Percentiles rank a stretch among this genome's conserved stretches.
phyloP scores from a whole-genome alignment of 2,797 vertebrate species.

The Chaunax sp. region DNA sequence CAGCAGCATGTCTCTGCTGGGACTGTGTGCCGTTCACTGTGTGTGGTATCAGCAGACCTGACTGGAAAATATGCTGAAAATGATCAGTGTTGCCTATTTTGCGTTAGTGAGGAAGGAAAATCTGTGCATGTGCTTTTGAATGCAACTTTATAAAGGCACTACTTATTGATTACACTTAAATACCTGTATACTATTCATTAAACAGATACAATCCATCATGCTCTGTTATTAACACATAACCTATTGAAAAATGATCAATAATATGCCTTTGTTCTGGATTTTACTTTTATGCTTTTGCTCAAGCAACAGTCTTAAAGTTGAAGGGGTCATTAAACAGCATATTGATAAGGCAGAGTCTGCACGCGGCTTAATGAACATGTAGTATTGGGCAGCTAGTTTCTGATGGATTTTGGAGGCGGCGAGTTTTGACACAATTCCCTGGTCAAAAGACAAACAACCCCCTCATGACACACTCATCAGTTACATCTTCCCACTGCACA shows the following conservation, averaged over 20 bases:
- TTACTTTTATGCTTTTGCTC: neutral
- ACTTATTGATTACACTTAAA: constrained; percentile 1
- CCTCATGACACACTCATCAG: constrained; percentile 76
- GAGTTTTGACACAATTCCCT: constrained; percentile 70
- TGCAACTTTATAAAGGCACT: constrained; percentile 10
- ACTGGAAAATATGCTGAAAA: constrained; percentile 46
- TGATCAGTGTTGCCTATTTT: constrained; percentile 36
- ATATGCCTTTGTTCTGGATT: neutral
- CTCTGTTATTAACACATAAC: neutral
- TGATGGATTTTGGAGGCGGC: constrained; percentile 73
- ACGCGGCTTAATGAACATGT: constrained; percentile 65
- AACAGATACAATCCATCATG: neutral
- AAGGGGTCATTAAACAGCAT: constrained; percentile 2
- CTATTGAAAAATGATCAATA: neutral
- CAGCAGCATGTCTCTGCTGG: constrained; percentile 65
- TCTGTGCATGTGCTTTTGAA: constrained; percentile 13
- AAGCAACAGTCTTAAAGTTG: neutral
- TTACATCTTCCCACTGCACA: constrained; percentile 72
- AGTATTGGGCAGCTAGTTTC: constrained; percentile 52
- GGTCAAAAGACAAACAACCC: constrained; percentile 77
- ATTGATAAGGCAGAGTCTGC: neutral
- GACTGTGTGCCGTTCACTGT: constrained; percentile 42
- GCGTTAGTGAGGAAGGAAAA: constrained; percentile 2
- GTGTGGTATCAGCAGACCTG: constrained; percentile 53
- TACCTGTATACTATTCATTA: constrained; percentile 1